These are phyloP conservation scores for Pollenia amentaria DNA, from an alignment of 2,888 invertebrate genomes.

Conservation along the genomic window DNA sequence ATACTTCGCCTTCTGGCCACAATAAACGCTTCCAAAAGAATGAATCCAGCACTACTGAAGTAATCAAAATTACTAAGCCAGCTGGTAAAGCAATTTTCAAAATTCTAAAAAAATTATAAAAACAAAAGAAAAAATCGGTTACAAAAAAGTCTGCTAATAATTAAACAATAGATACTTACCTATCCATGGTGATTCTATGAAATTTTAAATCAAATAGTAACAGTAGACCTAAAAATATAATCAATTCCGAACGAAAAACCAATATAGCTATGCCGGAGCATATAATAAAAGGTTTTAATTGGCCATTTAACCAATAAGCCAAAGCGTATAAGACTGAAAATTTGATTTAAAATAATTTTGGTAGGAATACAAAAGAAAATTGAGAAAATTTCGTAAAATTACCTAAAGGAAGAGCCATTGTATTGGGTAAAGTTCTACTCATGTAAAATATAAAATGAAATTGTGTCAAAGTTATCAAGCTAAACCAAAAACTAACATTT, in stretches of 20 bases:
- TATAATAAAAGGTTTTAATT: constrained; percentile 90
- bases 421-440: constrained; percentile 97
- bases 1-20: constrained; percentile 99
- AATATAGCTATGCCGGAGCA: constrained; percentile 94
- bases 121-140: constrained; percentile 17
- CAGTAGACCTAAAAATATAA: constrained; percentile 93
- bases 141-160: neutral
- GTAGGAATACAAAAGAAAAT: neutral
- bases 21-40: constrained; percentile 95
- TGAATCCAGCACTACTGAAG: constrained; percentile 94
- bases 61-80: constrained; percentile 88
- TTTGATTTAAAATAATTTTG: neutral
- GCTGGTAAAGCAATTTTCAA: constrained; percentile 90
- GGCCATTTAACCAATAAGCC: constrained; percentile 92
- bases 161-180: constrained; percentile 85
- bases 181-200: constrained; percentile 88
- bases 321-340: constrained; percentile 92
- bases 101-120: constrained; percentile 85
- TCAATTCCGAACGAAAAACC: constrained; percentile 95
- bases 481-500: constrained; percentile 92
- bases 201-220: constrained; percentile 91
- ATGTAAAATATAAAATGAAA: constrained; percentile 99
- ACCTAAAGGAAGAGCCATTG: constrained; percentile 96
- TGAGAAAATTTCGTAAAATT: constrained; percentile 79
- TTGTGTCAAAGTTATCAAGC: constrained; percentile 94